phyloP scores from a whole-genome alignment of 2,888 invertebrate genomes.

The Parnassius glacialis region DNA sequence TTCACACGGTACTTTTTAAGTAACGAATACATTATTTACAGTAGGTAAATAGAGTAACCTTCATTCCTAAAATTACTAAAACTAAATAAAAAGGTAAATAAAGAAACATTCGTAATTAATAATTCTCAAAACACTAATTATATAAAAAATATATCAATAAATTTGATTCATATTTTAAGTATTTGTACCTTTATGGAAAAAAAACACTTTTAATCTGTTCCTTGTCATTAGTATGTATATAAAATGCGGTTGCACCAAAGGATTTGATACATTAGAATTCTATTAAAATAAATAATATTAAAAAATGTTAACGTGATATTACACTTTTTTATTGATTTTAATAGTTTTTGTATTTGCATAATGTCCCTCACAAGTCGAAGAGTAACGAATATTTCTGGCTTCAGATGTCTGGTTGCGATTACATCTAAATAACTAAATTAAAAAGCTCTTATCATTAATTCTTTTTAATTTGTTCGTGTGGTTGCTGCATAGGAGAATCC shows the following conservation, averaged over 20 bases:
- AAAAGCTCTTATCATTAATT: no score
- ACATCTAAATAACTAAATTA: neutral
- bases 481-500: no score
- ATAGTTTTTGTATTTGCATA: neutral
- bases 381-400: neutral
- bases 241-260: conserved; percentile 41
- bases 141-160: no score
- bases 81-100: no score
- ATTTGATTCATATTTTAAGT: neutral
- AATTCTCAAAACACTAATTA: no score
- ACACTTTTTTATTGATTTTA: neutral
- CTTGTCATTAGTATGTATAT: conserved; percentile 17
- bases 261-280: conserved; percentile 58
- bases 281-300: conserved; percentile 8
- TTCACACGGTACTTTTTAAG: no score
- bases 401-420: neutral
- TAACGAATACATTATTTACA: no score
- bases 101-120: no score
- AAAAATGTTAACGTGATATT: conserved; percentile 14
- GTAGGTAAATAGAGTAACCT: no score
- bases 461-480: no score
- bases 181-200: neutral
- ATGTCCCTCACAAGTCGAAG: neutral
- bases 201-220: neutral
- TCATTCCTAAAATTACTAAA: no score